Conservation (phyloP, 2,888 invertebrate species). For the Eucera pruinosa region DNA sequence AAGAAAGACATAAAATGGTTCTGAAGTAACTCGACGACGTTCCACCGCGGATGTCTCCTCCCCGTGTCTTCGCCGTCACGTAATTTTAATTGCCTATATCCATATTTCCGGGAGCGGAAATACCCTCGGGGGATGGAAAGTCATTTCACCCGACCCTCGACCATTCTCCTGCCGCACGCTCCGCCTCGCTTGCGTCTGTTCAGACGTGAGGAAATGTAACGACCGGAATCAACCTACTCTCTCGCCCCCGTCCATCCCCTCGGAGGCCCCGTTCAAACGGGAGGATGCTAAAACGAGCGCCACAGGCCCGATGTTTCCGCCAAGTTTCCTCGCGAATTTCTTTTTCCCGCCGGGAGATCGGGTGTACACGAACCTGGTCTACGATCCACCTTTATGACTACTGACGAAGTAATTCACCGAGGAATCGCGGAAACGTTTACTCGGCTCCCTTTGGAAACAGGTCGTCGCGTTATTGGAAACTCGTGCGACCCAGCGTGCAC, state of each 20-base stretch:
- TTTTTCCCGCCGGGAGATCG: conserved; percentile 57
- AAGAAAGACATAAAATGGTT: conserved; percentile 60
- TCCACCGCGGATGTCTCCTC: conserved; percentile 20
- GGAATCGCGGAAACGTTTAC: conserved; percentile 36
- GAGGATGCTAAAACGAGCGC: conserved; percentile 63
- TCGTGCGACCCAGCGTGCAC: not conserved
- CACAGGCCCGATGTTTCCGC: conserved; percentile 54
- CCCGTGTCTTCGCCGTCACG: conserved; percentile 43
- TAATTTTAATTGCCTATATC: conserved; percentile 78
- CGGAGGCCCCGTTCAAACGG: conserved; percentile 5
- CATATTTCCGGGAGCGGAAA: conserved; percentile 68
- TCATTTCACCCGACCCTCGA: conserved; percentile 71
- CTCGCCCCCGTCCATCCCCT: not conserved
- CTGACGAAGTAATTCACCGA: conserved; percentile 51
- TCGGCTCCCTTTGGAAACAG: conserved; percentile 16
- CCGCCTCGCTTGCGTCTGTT: conserved; percentile 41
- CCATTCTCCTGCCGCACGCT: conserved; percentile 44
- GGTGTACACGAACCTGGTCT: conserved; percentile 26
- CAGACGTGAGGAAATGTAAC: conserved; percentile 67
- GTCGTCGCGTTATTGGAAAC: conserved; percentile 24
- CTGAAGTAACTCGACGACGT: conserved; percentile 52
- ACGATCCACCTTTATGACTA: conserved; percentile 55
- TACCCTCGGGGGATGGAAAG: conserved; percentile 73
- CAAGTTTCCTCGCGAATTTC: conserved; percentile 62
- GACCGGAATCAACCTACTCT: conserved; percentile 58